Base-by-base conservation (phyloP, 1,140 invertebrate species). In the Carcinoscorpius rotundicauda region DNA sequence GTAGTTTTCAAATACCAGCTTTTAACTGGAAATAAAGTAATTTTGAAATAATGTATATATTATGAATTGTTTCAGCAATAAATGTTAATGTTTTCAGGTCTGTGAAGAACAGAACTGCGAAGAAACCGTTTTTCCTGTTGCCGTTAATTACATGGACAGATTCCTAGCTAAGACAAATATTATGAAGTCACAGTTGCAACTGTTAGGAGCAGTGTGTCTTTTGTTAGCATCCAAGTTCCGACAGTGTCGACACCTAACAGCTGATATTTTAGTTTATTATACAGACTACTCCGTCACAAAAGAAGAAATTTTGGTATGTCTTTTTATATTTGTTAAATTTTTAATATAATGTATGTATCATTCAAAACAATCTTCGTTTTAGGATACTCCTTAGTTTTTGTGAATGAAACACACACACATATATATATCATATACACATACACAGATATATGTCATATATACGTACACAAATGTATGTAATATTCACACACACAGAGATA, bases 141-240 rank as follows among this genome's bases (percentile, higher is more conserved):
- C 93, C 49, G 86, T 94, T 76, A 93, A 92, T 75, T 94, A 92
- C 78, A 78, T 97, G 80, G 92, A 97, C 79, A 83, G 93, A 74
- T 94, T 95, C 81, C 79, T 97, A 69, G 87, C 85, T 70, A 83
- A 85, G 57, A 86, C 86, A 73, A 69, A 74, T 55, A 84, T 85
- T 11, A 82, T 83, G 67, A 90, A 90, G 77, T 85, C 82, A 63
- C 88, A 92, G 73, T 81, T 97, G 52, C 93, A 97, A 80, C 82
- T 95, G 29, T 78, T 97, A 70, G 93, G 89, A 51, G 87, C 91
- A 1, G 87, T 87, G 10, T 95, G 92, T 73, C 82, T 97, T 67
- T 82, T 97, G 66, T 80, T 97, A 62, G 88, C 91, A 3, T 95
- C 92, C 11, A 97, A 97, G 80, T 79, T 97, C 29, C 84, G 89